A percentile compares a stretch with the other conserved stretches of the same genome.
These are phyloP conservation scores for Drosophila mojavensis DNA, from an alignment of 1,140 invertebrate species.

Conservation along the genomic window DNA sequence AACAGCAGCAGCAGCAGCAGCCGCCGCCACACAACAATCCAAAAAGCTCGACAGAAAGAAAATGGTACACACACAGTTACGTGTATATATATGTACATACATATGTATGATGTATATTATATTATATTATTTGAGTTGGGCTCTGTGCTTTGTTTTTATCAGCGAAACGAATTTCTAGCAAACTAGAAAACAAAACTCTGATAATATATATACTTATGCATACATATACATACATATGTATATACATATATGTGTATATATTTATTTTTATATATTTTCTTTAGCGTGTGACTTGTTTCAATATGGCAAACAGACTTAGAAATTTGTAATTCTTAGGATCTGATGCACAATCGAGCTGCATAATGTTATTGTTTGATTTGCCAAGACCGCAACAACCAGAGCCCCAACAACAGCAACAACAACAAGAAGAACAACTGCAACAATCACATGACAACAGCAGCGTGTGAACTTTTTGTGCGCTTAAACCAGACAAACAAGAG, in stretches of 20 bases:
- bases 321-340: neutral
- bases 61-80: constrained; percentile 2
- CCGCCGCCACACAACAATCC: constrained; percentile 7
- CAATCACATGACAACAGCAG: constrained; percentile 37
- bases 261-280: constrained; percentile 20
- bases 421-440: constrained; percentile 39
- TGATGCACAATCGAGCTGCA: neutral
- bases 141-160: constrained; percentile 29
- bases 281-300: constrained; percentile 4
- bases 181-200: constrained; percentile 43
- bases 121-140: constrained; percentile 1
- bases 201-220: constrained; percentile 21
- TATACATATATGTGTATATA: too few relatives aligned
- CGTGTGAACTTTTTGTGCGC: constrained; percentile 62
- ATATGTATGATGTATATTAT: constrained; percentile 1
- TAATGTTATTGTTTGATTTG: constrained; percentile 56
- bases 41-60: constrained; percentile 39
- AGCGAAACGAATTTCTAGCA: constrained; percentile 41
- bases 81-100: neutral
- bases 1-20: constrained; percentile 26
- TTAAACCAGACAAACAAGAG: constrained; percentile 17
- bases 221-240: too few relatives aligned
- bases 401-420: constrained; percentile 35
- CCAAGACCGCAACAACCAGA: constrained; percentile 28
- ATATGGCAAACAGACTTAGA: constrained; percentile 6